These are phyloP conservation scores for Zygogramma bicolorata DNA, from an alignment of 2,888 invertebrate species.

Conservation along the genomic window DNA sequence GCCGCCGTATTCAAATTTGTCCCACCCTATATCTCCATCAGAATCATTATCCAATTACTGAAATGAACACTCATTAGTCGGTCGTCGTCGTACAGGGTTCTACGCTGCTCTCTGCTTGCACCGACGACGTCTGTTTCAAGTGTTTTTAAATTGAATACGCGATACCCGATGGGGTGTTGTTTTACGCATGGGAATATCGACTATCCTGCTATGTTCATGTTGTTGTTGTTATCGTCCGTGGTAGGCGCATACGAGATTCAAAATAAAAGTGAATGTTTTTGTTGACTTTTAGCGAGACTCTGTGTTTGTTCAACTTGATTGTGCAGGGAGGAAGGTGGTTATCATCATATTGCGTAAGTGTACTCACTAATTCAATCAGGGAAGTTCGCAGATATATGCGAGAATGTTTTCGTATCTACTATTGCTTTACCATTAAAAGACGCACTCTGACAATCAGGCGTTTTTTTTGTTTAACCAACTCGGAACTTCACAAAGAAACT, in stretches of 20 bases:
- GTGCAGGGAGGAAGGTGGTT: neutral
- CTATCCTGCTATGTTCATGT: neutral
- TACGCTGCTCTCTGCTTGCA: neutral
- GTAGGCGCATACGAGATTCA: neutral
- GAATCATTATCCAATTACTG: slow-evolving; percentile 49
- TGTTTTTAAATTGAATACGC: slow-evolving; percentile 9
- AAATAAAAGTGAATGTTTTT: too few species aligned
- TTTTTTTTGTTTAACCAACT: too few species aligned
- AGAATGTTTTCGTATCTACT: too few species aligned
- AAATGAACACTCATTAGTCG: slow-evolving; percentile 48
- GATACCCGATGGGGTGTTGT: slow-evolving; percentile 7
- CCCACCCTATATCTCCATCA: slow-evolving; percentile 12
- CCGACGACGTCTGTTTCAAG: slow-evolving; percentile 14
- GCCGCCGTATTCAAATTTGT: slow-evolving; percentile 10
- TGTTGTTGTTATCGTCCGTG: neutral
- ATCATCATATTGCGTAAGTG: neutral
- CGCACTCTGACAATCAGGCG: too few species aligned
- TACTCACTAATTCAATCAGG: neutral
- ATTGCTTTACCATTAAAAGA: too few species aligned
- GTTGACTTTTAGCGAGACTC: neutral
- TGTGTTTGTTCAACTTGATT: slow-evolving; percentile 4
- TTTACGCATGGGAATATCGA: neutral
- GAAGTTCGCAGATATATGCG: too few species aligned
- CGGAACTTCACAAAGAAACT: too few species aligned
- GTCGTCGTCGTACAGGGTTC: slow-evolving; percentile 10